phyloP scores from a whole-genome alignment of 2,113 vertebrate genomes.

The Centrocercus urophasianus region DNA sequence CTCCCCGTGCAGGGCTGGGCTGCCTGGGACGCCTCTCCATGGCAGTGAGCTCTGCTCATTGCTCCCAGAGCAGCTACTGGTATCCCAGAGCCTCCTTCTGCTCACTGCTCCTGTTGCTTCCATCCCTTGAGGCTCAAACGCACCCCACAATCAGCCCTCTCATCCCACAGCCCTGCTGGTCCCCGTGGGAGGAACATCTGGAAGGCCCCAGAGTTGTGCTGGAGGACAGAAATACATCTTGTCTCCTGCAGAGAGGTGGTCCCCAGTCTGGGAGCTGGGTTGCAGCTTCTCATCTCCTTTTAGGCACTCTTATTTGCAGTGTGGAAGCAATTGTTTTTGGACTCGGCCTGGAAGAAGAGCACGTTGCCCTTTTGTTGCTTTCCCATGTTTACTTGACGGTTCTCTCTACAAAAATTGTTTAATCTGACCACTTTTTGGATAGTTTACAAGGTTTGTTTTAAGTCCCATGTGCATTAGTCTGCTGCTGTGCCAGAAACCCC shows the following conservation, averaged over 20 bases:
- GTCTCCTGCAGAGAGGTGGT: neutral
- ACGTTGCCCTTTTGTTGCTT: slow-evolving; percentile 30
- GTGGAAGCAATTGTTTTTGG: neutral
- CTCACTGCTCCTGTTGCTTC: neutral
- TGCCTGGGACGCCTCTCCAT: too few species aligned
- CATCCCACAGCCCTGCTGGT: neutral
- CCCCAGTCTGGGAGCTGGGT: neutral
- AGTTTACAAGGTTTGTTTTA: slow-evolving; percentile 9
- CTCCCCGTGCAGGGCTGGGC: too few species aligned
- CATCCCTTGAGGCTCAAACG: neutral
- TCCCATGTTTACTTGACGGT: neutral
- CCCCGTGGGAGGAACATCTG: neutral
- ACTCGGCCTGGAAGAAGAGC: neutral
- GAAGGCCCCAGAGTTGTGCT: neutral
- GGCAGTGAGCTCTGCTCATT: neutral
- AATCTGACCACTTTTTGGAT: neutral
- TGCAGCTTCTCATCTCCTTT: neutral
- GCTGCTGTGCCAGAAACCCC: neutral
- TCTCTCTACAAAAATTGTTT: slow-evolving; percentile 16
- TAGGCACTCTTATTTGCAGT: neutral
- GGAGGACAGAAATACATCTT: neutral
- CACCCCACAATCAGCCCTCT: neutral
- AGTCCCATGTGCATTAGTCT: accelerated
- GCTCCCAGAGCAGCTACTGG: neutral
- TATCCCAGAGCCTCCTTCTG: neutral